Base-by-base conservation (phyloP, 2,113 vertebrate genomes). In the Hippocampus barbouri region DNA sequence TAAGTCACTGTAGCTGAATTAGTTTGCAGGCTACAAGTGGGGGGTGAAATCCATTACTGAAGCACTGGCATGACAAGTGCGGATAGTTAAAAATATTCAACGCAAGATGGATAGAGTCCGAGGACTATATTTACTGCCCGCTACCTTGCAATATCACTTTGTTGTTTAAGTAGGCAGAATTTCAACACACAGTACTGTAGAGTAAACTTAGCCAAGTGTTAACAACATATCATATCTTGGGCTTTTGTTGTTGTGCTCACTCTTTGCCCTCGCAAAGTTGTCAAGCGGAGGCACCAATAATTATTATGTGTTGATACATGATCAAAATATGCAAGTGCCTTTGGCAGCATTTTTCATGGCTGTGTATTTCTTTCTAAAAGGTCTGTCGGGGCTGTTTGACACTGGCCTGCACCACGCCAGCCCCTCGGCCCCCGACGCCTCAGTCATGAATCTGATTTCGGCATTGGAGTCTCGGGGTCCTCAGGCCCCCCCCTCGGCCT, bases 361-460 rank as follows among this genome's bases (percentile, higher is more conserved):
- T 15, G 10, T 27, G 12, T 65, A 23, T 82, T 64, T 71, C 27
- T 15, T 75, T 67, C 25, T 63, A 15, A 43, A 80, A 96, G 95
- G 95, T 86, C 91, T 97, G 59, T 96, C 96, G 2, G 95, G 96
- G 84, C 93, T 97, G 60, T 97, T 97, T 69, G 95, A 97, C 89
- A 94, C 96, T 54, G 96, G 96, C 69, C 92, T 97, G 45, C 96
- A 97, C 87, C 95, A 95, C 40, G 93, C 94, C 14, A 93, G 94
- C 85, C 94, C 94, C 2, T 94, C 93, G 16, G 93, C 93, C 49
- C 94, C 94, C 0, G 95, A 97, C 68, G 93, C 96, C 61, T 97
- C 96, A 0, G 96, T 97, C 82, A 97, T 97, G 96, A 97, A 97
- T 89, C 93, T 97, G 85, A 97, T 97, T 80, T 96, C 96, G 0